Percentiles rank a stretch among this genome's conserved stretches.
phyloP scores from a whole-genome alignment of 2,113 vertebrate genomes.

The Apaloderma vittatum region DNA sequence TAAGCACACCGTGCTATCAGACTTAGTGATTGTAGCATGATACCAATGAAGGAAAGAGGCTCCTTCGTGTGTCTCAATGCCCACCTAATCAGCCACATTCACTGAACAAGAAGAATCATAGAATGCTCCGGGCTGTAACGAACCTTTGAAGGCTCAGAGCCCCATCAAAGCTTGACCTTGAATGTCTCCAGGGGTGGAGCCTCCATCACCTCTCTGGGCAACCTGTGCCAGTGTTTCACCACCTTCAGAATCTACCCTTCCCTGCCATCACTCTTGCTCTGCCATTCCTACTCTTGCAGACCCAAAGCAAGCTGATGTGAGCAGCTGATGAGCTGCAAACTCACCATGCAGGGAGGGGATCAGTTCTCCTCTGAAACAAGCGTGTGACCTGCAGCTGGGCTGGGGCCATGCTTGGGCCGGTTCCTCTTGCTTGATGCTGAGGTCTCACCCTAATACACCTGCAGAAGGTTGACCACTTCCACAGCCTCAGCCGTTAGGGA shows the following conservation, averaged over 20 bases:
- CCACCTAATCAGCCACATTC: background rate
- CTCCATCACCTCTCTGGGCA: too few relatives aligned
- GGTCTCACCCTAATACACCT: background rate
- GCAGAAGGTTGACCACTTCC: background rate
- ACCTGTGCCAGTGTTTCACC: too few relatives aligned
- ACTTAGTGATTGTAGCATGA: background rate
- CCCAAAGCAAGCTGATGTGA: background rate
- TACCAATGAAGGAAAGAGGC: background rate
- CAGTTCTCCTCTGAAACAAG: background rate
- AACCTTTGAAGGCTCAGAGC: too few relatives aligned
- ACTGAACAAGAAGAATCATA: background rate
- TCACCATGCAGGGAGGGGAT: background rate
- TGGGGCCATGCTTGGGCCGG: background rate
- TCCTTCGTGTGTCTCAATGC: background rate
- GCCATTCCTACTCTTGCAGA: rapidly evolving
- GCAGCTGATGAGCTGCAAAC: background rate
- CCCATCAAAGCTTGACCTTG: too few relatives aligned
- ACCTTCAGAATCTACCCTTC: background rate
- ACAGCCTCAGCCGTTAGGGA: background rate
- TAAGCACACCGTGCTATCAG: background rate
- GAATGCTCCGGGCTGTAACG: too few relatives aligned
- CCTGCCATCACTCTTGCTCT: background rate
- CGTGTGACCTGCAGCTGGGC: background rate
- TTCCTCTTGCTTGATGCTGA: background rate
- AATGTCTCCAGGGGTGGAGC: too few relatives aligned